Conservation (phyloP, 1,140 invertebrate genomes). For the Lethocerus indicus region DNA sequence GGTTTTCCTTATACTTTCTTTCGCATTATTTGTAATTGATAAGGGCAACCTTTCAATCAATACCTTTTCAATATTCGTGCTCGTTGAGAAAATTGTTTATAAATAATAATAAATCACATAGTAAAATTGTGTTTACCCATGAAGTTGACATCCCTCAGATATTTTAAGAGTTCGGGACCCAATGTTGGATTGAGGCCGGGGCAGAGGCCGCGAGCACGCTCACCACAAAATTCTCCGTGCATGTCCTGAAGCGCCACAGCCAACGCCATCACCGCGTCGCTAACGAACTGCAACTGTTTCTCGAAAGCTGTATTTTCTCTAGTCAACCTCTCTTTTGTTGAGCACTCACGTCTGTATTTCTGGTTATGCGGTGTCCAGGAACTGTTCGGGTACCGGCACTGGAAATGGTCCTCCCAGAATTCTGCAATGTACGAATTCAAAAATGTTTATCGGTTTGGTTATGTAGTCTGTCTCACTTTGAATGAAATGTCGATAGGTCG, state of each 20-base stretch:
- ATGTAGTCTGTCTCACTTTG: too few relatives aligned
- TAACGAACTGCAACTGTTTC: slow-evolving; percentile 81
- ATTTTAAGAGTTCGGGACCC: slow-evolving; percentile 64
- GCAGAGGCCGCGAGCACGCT: slow-evolving; percentile 51
- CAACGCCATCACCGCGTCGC: slow-evolving; percentile 82
- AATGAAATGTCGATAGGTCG: too few relatives aligned
- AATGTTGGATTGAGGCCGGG: slow-evolving; percentile 73
- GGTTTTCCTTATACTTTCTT: not conserved
- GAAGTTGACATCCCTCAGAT: slow-evolving; percentile 67
- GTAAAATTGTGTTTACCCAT: slow-evolving; percentile 38
- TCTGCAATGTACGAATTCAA: slow-evolving; percentile 32
- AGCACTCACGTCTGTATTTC: slow-evolving; percentile 47
- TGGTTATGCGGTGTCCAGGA: slow-evolving; percentile 63
- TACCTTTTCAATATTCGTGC: not conserved
- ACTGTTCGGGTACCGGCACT: slow-evolving; percentile 62
- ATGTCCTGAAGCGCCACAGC: slow-evolving; percentile 70
- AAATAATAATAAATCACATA: slow-evolving; percentile 3
- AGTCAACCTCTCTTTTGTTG: slow-evolving; percentile 49
- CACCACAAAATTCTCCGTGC: slow-evolving; percentile 55
- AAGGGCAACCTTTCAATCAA: slow-evolving; percentile 3
- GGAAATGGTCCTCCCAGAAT: slow-evolving; percentile 86
- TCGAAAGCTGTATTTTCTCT: slow-evolving; percentile 66
- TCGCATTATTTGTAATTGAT: not conserved
- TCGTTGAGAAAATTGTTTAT: slow-evolving; percentile 3
- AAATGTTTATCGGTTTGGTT: too few relatives aligned